Evolutionary conservation across 2,888 invertebrate species (phyloP).

Genomic region (Miltochrista miniata): DNA sequence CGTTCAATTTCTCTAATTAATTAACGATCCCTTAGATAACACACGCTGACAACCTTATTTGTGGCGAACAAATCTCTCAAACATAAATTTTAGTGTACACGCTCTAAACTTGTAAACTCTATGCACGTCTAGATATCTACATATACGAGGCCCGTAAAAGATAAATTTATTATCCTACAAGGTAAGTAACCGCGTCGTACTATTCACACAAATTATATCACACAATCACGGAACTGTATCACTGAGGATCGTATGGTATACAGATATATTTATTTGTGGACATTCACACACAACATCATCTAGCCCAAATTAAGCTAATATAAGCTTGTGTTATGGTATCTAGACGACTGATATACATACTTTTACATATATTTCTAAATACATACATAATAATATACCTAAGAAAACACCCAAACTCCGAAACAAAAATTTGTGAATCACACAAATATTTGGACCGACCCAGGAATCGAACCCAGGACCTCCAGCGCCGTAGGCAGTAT

Average conservation of each 20-base stretch:
- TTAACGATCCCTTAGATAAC: constrained; percentile 82
- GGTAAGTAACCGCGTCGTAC: constrained; percentile 37
- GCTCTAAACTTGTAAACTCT: constrained; percentile 79
- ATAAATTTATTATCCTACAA: constrained; percentile 59
- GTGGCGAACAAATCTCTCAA: constrained; percentile 82
- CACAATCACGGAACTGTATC: constrained; percentile 36
- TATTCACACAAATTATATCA: constrained; percentile 48
- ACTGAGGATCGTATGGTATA: constrained; percentile 34
- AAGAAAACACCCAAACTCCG: too few species aligned
- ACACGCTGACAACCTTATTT: constrained; percentile 82
- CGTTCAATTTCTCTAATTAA: constrained; percentile 84
- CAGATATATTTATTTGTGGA: too few species aligned
- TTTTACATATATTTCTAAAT: too few species aligned
- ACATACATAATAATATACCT: too few species aligned
- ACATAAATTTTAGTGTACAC: constrained; percentile 81
- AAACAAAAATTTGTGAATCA: too few species aligned
- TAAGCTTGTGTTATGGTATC: too few species aligned
- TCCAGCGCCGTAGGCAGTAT: too few species aligned
- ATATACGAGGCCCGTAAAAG: constrained; percentile 60
- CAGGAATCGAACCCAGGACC: too few species aligned
- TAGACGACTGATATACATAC: too few species aligned
- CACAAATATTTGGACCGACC: too few species aligned
- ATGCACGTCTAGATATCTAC: constrained; percentile 62
- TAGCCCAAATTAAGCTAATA: too few species aligned
- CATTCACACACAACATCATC: too few species aligned